Evolutionary conservation across 2,797 vertebrate genomes (phyloP), one percentile per base, ranked within the genome.

Genomic region (Aeoliscus strigatus): DNA sequence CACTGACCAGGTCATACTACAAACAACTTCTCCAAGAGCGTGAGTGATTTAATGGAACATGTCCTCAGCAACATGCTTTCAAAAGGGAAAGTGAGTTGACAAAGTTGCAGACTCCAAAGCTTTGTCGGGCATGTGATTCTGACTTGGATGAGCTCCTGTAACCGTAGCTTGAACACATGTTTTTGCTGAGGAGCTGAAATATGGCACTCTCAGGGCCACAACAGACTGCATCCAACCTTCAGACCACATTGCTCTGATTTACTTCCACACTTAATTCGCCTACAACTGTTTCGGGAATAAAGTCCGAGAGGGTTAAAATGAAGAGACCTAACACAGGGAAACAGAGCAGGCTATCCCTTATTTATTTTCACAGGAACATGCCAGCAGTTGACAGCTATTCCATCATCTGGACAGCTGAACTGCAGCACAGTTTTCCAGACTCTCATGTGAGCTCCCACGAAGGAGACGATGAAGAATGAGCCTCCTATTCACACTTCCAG

Each of bases 121-220:
- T 51, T 49, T 30, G 39, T 24, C 27, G 84, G 81, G 73, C 51
- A 30, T 46, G 68, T 73, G 75, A 84, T 72, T 75, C 68, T 62
- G 66, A 69, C 60, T 74, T 70, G 75, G 70, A 80, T 34, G 1
- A 25, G 51, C 33, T 67, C 56, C 76, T 80, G 81, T 85, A 81
- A 84, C 80, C 29, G 55, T 81, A 86, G 60, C 78, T 79, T 80
- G 62, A 84, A 81, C 87, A 84, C 77, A 84, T 87, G 85, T 83
- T 88, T 89, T 85, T 85, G 76, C 86, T 79, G 84, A 86, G 75
- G 80, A 77, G 82, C 82, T 89, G 83, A 88, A 87, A 87, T 79
- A 87, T 84, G 77, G 86, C 81, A 83, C 84, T 86, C 77, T 54
- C 55, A 63, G 71, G 79, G 77, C 81, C 80, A 80, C 74, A 74